A percentile compares a stretch with the other conserved stretches of the same genome.
Evolutionary conservation across 2,113 vertebrate species (phyloP).

Genomic region (Rhombomys opimus): DNA sequence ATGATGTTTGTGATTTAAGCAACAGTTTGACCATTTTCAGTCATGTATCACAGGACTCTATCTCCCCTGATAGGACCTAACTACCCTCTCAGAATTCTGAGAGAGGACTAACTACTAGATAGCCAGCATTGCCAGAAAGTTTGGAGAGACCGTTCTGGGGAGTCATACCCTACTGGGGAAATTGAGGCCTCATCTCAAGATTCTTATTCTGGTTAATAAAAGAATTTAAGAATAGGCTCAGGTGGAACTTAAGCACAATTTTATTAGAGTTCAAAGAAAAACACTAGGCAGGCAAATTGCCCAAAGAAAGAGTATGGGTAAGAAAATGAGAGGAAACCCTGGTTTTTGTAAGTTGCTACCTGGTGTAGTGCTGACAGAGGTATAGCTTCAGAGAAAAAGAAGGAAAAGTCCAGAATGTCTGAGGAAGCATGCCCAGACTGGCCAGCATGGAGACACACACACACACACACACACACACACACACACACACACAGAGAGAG

Average conservation of each 20-base stretch:
- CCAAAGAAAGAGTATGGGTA: background rate
- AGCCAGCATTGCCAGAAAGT: background rate
- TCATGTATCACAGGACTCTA: background rate
- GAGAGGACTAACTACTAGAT: background rate
- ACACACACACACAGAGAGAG: too few relatives aligned
- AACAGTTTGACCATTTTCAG: conserved; percentile 7
- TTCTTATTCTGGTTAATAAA: background rate
- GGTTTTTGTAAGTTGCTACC: background rate
- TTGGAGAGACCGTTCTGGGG: too few relatives aligned
- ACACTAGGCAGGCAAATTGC: background rate
- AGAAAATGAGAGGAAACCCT: background rate
- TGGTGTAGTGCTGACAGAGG: background rate
- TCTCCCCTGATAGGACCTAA: background rate
- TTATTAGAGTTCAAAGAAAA: background rate
- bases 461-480: too few relatives aligned
- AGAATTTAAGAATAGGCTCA: background rate
- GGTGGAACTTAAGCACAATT: background rate
- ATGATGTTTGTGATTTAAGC: conserved; percentile 31
- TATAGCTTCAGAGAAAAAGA: background rate
- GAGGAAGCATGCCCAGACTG: background rate
- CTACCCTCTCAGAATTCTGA: background rate
- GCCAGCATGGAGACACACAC: background rate
- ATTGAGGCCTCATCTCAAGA: background rate
- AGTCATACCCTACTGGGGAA: background rate
- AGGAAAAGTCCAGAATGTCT: background rate